Evolutionary conservation across 2,797 vertebrate genomes (phyloP).

Genomic region (Betta splendens): DNA sequence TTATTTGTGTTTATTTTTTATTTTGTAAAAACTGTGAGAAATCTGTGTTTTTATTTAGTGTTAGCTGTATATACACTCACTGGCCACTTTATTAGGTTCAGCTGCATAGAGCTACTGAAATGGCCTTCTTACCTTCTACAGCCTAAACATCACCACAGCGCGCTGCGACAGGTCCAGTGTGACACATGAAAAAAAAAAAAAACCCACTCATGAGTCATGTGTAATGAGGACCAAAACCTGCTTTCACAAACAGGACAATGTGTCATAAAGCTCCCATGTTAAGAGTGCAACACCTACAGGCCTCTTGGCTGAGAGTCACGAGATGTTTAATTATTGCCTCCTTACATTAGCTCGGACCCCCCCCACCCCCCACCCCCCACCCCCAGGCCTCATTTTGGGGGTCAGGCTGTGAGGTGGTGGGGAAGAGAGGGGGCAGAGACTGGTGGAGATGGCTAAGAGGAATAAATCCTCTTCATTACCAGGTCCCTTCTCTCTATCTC

Average conservation of each 20-base stretch:
- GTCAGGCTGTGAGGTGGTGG: conserved; percentile 36
- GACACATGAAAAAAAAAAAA: conserved; percentile 63
- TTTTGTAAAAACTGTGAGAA: too few species aligned
- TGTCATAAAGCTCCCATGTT: conserved; percentile 78
- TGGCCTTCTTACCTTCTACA: conserved; percentile 27
- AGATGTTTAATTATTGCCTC: conserved; percentile 80
- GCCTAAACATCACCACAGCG: conserved; percentile 40
- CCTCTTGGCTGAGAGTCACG: conserved; percentile 61
- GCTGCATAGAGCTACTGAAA: too few species aligned
- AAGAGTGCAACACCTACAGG: conserved; percentile 73
- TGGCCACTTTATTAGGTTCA: too few species aligned
- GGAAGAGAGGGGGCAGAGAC: conserved; percentile 13
- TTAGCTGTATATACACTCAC: too few species aligned
- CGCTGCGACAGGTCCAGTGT: conserved; percentile 43
- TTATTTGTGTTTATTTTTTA: too few species aligned
- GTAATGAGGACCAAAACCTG: conserved; percentile 61
- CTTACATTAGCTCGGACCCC: conserved; percentile 72
- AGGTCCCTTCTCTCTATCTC: conserved; percentile 24
- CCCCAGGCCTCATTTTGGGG: conserved; percentile 52
- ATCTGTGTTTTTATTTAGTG: too few species aligned
- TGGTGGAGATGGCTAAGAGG: conserved; percentile 52
- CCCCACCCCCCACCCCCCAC: too few species aligned
- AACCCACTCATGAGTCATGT: conserved; percentile 60
- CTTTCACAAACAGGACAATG: conserved; percentile 69
- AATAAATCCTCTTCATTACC: conserved; percentile 61